These are phyloP conservation scores for Sebastes reedi DNA, from an alignment of 2,797 vertebrate species.

Conservation along the genomic window DNA sequence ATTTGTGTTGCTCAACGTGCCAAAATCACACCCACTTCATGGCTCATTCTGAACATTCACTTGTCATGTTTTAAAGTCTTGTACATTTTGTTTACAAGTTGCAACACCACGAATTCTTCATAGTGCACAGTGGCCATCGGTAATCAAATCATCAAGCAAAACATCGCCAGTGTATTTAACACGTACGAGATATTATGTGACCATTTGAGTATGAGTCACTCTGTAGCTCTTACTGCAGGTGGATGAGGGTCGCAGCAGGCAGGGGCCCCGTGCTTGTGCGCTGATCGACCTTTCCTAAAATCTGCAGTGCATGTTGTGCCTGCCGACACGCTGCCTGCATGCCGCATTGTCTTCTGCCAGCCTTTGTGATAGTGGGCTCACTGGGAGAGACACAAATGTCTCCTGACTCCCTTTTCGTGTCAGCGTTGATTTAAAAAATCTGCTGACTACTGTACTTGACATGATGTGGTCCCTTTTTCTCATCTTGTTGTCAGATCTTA, in stretches of 20 bases:
- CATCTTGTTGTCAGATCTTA: conserved; percentile 17
- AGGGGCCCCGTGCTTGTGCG: background rate
- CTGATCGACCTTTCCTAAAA: conserved; percentile 35
- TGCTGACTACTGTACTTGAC: conserved; percentile 20
- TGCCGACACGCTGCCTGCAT: conserved; percentile 40
- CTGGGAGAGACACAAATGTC: conserved; percentile 17
- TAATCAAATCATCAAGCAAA: background rate
- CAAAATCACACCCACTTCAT: background rate
- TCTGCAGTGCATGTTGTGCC: conserved; percentile 56
- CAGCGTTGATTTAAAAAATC: conserved; percentile 40
- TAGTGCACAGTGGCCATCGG: background rate
- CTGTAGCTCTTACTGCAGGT: conserved; percentile 20
- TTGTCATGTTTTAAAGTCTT: background rate
- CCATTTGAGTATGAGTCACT: background rate
- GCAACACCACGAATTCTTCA: background rate
- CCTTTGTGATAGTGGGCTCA: conserved; percentile 24
- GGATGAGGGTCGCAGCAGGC: conserved; percentile 18
- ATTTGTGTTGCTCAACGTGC: background rate
- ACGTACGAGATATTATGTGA: background rate
- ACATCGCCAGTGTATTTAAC: background rate
- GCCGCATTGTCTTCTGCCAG: conserved; percentile 52
- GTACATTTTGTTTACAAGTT: background rate
- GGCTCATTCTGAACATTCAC: background rate
- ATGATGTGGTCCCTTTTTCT: conserved; percentile 22
- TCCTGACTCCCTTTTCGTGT: conserved; percentile 25